Evolutionary conservation across 2,888 invertebrate genomes (phyloP).

Genomic region (Tetramorium bicarinatum): DNA sequence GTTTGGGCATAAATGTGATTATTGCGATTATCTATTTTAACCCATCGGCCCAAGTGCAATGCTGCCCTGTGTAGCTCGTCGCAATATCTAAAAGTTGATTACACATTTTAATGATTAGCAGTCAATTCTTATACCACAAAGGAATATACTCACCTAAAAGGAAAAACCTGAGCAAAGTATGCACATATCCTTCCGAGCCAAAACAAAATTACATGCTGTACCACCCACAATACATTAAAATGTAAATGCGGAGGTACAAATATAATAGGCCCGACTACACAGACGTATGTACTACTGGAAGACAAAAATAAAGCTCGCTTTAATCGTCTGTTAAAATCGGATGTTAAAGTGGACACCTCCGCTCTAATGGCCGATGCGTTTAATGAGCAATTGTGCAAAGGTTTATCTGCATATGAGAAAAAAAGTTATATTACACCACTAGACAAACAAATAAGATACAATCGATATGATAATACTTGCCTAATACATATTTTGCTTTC

Average conservation of each 20-base stretch:
- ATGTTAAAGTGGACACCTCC: slow-evolving; percentile 94
- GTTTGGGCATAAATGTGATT: slow-evolving; percentile 87
- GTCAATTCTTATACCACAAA: not conserved
- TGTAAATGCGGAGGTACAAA: slow-evolving; percentile 87
- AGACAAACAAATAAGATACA: slow-evolving; percentile 36
- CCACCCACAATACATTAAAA: slow-evolving; percentile 94
- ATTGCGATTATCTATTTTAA: slow-evolving; percentile 88
- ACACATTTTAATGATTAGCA: slow-evolving; percentile 52
- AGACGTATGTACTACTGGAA: slow-evolving; percentile 83
- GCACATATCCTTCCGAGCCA: slow-evolving; percentile 93
- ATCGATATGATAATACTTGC: slow-evolving; percentile 69
- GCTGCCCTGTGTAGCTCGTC: slow-evolving; percentile 97
- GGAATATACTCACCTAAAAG: slow-evolving; percentile 86
- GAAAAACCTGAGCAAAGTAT: slow-evolving; percentile 87
- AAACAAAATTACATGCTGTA: slow-evolving; percentile 94
- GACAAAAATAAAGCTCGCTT: slow-evolving; percentile 92
- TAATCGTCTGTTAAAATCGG: slow-evolving; percentile 95
- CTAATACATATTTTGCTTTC: slow-evolving; percentile 82
- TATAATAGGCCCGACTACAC: slow-evolving; percentile 84
- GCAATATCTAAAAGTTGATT: slow-evolving; percentile 88
- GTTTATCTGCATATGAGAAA: slow-evolving; percentile 87
- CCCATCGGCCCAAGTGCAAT: slow-evolving; percentile 95
- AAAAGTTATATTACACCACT: slow-evolving; percentile 53
- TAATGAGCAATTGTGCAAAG: slow-evolving; percentile 92
- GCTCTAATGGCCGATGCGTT: slow-evolving; percentile 91